These are phyloP conservation scores for Archips crataeganus DNA, from an alignment of 2,888 invertebrate genomes.

Conservation along the genomic window DNA sequence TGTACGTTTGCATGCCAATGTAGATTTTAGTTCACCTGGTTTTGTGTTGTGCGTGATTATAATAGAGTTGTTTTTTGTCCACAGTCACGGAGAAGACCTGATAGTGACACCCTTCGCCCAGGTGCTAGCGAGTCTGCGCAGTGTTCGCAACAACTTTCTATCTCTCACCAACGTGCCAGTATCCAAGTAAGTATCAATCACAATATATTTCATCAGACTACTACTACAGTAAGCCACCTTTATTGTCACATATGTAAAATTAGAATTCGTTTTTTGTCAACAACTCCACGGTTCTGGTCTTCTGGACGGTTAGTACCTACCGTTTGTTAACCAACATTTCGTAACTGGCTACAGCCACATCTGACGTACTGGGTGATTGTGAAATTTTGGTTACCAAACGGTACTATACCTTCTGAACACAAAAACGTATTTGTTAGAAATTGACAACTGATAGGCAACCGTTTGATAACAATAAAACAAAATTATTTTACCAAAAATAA, in stretches of 20 bases:
- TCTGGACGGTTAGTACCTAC: too few relatives aligned
- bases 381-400: too few relatives aligned
- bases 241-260: not conserved
- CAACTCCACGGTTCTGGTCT: too few relatives aligned
- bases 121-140: constrained; percentile 99
- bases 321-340: too few relatives aligned
- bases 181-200: constrained; percentile 90
- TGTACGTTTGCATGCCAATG: not conserved
- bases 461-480: too few relatives aligned
- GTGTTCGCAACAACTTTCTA: constrained; percentile 99
- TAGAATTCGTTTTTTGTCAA: not conserved
- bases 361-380: too few relatives aligned
- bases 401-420: too few relatives aligned
- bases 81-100: constrained; percentile 98
- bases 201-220: not conserved
- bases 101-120: constrained; percentile 99
- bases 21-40: not conserved
- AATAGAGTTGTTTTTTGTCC: constrained; percentile 60
- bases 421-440: too few relatives aligned
- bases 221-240: not conserved
- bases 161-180: constrained; percentile 97
- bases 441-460: too few relatives aligned
- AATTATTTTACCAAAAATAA: too few relatives aligned
- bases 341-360: too few relatives aligned
- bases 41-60: constrained; percentile 1